A percentile compares a stretch with the other conserved stretches of the same genome.
Evolutionary conservation across 2,797 vertebrate species (phyloP).

Genomic region (Dromococcyx pavoninus): DNA sequence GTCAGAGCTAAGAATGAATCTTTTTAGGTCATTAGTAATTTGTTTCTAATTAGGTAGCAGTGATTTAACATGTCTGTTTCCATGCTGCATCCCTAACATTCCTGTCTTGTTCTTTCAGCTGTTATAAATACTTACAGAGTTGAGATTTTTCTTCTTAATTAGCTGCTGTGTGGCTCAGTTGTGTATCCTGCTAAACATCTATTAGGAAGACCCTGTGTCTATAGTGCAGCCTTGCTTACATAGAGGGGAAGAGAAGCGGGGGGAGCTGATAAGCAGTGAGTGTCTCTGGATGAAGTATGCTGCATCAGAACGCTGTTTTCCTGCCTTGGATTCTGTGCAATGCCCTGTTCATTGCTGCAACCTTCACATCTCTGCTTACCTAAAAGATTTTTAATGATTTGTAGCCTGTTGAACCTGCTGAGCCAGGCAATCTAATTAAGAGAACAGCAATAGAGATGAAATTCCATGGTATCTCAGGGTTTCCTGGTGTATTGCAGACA

Average conservation of each 20-base stretch:
- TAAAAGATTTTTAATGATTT: background rate
- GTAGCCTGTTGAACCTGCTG: background rate
- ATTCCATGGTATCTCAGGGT: background rate
- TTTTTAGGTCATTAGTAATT: conserved; percentile 3
- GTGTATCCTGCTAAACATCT: background rate
- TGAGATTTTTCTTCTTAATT: conserved; percentile 28
- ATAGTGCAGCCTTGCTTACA: background rate
- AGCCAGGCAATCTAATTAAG: background rate
- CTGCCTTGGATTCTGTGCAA: background rate
- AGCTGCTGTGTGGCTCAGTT: background rate
- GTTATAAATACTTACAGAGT: background rate
- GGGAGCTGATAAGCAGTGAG: background rate
- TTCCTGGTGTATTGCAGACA: background rate
- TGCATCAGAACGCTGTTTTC: background rate
- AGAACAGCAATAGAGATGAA: background rate
- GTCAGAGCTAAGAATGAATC: conserved; percentile 8
- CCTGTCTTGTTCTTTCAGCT: background rate
- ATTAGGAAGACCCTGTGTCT: background rate
- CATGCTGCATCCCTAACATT: background rate
- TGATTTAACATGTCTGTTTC: conserved; percentile 31
- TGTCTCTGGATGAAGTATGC: background rate
- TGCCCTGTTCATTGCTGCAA: background rate
- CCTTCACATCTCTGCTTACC: background rate
- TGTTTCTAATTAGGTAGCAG: conserved; percentile 10
- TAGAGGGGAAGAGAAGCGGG: background rate